Percentiles rank a stretch among this genome's conserved stretches.
These are phyloP conservation scores for Terrapene triunguis DNA, from an alignment of 2,113 vertebrate genomes.

Conservation along the genomic window DNA sequence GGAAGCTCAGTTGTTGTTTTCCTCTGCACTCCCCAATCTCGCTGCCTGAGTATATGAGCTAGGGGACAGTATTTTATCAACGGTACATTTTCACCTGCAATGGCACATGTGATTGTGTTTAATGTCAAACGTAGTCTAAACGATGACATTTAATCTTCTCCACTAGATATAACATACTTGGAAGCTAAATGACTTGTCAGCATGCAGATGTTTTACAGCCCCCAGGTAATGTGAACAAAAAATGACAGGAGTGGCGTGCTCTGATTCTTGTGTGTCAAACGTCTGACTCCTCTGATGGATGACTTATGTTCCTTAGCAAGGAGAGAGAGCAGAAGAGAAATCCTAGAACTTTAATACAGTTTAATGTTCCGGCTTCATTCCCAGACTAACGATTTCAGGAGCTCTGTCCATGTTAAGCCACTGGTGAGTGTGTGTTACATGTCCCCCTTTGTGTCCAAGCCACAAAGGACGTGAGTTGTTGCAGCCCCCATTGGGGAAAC, in stretches of 20 bases:
- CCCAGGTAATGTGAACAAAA: not conserved
- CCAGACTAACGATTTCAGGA: not conserved
- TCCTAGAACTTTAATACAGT: not conserved
- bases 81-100: not conserved
- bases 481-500: not conserved
- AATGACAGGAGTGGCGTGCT: not conserved
- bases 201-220: not conserved
- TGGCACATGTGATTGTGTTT: not conserved
- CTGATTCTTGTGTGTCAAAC: fast-evolving
- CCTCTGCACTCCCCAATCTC: not conserved
- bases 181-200: not conserved
- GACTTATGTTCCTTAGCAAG: not conserved
- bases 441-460: not conserved
- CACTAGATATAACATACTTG: not conserved
- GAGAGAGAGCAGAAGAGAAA: fast-evolving
- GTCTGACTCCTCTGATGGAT: fast-evolving
- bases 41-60: not conserved
- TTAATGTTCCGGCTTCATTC: not conserved
- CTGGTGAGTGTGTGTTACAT: not conserved
- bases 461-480: not conserved
- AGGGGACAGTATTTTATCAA: not conserved
- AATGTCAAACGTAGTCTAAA: not conserved
- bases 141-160: not conserved
- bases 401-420: not conserved
- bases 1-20: fast-evolving